Evolutionary conservation across 2,113 vertebrate genomes (phyloP).

Genomic region (Microcebus tavaratra): DNA sequence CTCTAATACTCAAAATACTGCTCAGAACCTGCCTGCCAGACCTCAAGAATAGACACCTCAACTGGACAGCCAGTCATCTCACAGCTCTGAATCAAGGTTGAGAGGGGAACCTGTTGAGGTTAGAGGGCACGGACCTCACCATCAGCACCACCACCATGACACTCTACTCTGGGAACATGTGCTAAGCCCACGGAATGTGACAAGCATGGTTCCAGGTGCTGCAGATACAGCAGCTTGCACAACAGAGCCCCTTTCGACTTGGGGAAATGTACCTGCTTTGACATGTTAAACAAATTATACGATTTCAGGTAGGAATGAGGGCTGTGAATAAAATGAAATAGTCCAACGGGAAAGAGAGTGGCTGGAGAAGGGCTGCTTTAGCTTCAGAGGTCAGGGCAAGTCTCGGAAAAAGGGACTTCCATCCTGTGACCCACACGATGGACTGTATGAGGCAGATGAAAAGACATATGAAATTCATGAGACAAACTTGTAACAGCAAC

Average conservation of each 20-base stretch:
- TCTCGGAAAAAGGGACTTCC: background rate
- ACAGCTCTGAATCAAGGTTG: background rate
- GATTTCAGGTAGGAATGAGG: background rate
- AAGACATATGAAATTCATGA: fast-evolving
- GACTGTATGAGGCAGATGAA: background rate
- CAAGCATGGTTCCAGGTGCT: background rate
- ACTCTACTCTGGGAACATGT: fast-evolving
- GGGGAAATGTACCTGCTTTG: background rate
- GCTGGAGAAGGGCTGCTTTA: background rate
- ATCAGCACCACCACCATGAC: too few relatives aligned
- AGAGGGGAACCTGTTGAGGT: background rate
- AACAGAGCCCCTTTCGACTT: too few relatives aligned
- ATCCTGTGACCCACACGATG: background rate
- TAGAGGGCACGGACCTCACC: background rate
- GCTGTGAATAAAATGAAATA: background rate
- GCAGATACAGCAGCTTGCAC: too few relatives aligned
- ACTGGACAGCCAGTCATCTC: background rate
- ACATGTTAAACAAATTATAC: background rate
- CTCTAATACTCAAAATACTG: background rate
- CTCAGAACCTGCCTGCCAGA: background rate
- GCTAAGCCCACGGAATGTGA: fast-evolving
- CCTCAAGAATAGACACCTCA: too few relatives aligned
- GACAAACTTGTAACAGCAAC: background rate
- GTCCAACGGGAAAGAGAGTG: background rate
- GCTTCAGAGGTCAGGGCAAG: background rate